Conservation (phyloP, 2,113 vertebrate genomes). For the Rutilus rutilus region DNA sequence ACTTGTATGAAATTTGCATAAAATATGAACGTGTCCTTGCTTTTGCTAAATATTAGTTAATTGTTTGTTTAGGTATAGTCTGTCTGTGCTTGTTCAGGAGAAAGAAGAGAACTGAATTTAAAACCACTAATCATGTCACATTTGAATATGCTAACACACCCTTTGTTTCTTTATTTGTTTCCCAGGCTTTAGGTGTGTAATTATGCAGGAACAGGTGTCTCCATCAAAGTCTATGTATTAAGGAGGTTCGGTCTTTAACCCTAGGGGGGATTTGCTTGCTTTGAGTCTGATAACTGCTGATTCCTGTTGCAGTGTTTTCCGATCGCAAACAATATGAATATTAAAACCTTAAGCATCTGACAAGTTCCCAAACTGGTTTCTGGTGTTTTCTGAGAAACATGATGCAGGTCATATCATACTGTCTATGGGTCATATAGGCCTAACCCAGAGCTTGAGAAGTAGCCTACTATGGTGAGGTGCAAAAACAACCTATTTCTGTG, state of each 20-base stretch:
- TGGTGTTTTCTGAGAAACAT: background rate
- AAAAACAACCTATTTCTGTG: too few species aligned
- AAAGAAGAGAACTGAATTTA: background rate
- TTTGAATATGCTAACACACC: background rate
- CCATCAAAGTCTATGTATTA: background rate
- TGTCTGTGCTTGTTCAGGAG: too few species aligned
- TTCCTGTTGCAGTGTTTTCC: background rate
- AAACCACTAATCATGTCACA: background rate
- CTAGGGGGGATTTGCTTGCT: background rate
- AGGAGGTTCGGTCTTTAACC: background rate
- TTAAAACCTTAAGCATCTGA: background rate
- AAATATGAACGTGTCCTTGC: background rate
- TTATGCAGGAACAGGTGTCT: background rate
- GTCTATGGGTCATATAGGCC: too few species aligned
- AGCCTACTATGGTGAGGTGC: background rate
- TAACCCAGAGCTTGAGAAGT: background rate
- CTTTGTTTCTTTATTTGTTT: background rate
- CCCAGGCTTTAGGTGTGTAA: slow-evolving; percentile 9
- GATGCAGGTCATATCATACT: background rate
- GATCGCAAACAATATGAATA: background rate
- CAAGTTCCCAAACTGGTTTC: background rate
- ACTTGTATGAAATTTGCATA: background rate
- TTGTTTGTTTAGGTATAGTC: too few species aligned
- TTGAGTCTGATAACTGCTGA: background rate
- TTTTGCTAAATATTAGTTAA: background rate